Evolutionary conservation across 2,797 vertebrate genomes (phyloP).

Genomic region (Falco rusticolus): DNA sequence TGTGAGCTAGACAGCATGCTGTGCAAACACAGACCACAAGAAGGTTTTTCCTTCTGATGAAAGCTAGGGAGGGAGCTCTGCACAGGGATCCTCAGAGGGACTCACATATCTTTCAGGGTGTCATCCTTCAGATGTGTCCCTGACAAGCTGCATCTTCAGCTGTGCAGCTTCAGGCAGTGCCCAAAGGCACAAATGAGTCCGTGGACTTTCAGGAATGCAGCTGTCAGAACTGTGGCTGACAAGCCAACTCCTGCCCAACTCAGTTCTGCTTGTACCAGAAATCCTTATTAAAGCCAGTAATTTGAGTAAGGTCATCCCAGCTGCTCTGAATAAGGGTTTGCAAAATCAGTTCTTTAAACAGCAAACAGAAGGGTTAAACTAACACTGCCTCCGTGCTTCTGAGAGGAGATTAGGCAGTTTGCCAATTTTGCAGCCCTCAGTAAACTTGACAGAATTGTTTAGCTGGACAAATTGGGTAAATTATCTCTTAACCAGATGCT

Average conservation of each 20-base stretch:
- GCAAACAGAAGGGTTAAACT: not conserved
- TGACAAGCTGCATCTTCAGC: not conserved
- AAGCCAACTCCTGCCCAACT: not conserved
- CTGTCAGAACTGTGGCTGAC: not conserved
- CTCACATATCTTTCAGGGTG: not conserved
- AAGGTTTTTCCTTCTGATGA: not conserved
- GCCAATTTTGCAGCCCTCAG: constrained; percentile 5
- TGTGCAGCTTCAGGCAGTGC: not conserved
- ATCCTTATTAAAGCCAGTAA: not conserved
- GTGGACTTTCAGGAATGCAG: not conserved
- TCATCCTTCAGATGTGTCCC: not conserved
- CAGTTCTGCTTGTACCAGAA: not conserved
- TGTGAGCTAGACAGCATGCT: not conserved
- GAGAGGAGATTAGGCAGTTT: not conserved
- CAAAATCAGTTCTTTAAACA: not conserved
- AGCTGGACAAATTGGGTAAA: constrained; percentile 39
- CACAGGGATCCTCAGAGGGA: rapidly evolving
- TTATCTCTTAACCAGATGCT: constrained; percentile 36
- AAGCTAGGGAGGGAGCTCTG: not conserved
- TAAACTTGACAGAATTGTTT: constrained; percentile 54
- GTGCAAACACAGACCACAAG: not conserved
- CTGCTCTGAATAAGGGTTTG: not conserved
- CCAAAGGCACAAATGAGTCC: rapidly evolving
- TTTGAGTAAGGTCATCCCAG: not conserved
- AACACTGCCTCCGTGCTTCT: rapidly evolving